Conservation (phyloP, 2,797 vertebrate genomes). For the Sebastes nivosus region DNA sequence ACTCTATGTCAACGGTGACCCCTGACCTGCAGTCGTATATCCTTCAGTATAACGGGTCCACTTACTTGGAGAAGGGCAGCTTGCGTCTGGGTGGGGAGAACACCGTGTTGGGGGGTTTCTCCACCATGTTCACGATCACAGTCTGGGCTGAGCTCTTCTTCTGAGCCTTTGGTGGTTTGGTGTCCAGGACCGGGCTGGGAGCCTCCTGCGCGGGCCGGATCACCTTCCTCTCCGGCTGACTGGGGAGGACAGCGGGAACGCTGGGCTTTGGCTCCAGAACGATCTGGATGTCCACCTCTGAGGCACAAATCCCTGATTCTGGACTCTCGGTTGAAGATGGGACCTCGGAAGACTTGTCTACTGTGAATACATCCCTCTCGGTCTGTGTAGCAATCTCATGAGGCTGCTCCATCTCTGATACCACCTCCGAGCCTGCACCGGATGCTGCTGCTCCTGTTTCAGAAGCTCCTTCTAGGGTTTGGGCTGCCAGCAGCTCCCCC, state of each 20-base stretch:
- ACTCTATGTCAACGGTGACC: not conserved
- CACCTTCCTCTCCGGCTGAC: conserved; percentile 40
- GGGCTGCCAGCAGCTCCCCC: conserved; percentile 61
- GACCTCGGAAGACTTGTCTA: conserved; percentile 4
- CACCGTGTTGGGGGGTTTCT: conserved; percentile 69
- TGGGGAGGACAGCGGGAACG: not conserved
- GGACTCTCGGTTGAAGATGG: not conserved
- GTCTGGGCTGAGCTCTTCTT: conserved; percentile 72
- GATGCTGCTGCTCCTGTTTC: conserved; percentile 11
- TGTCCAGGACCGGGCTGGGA: conserved; percentile 64
- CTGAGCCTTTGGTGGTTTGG: conserved; percentile 74
- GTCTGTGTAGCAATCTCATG: not conserved
- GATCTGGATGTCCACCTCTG: conserved; percentile 64
- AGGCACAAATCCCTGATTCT: conserved; percentile 39
- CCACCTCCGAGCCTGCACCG: conserved; percentile 28
- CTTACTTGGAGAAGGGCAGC: conserved; percentile 88
- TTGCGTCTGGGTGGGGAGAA: conserved; percentile 89
- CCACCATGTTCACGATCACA: conserved; percentile 78
- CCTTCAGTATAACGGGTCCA: not conserved
- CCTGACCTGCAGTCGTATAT: not conserved
- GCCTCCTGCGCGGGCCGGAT: conserved; percentile 37
- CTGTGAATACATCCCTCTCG: not conserved
- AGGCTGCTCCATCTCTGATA: conserved; percentile 3
- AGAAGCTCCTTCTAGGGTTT: conserved; percentile 22
- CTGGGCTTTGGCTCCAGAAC: conserved; percentile 38